phyloP scores from a whole-genome alignment of 2,797 vertebrate genomes.

The Siniperca undulata region DNA sequence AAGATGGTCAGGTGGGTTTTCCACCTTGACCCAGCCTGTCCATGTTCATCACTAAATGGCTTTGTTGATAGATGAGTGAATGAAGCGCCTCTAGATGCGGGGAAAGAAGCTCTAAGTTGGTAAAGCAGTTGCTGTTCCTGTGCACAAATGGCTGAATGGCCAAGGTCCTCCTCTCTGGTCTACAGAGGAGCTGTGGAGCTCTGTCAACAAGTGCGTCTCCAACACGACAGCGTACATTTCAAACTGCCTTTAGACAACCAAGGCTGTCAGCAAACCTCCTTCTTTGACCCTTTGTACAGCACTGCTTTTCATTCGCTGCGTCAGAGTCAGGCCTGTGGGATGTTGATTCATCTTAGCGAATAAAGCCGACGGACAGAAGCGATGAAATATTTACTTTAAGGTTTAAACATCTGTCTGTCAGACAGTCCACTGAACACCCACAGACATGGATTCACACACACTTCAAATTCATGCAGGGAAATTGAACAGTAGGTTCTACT shows the following conservation, averaged over 20 bases:
- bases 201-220: constrained; percentile 37
- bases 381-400: constrained; percentile 47
- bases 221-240: constrained; percentile 27
- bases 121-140: constrained; percentile 55
- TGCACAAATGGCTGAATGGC: constrained; percentile 46
- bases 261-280: constrained; percentile 54
- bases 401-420: constrained; percentile 40
- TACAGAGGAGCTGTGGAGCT: constrained; percentile 30
- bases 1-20: constrained; percentile 56
- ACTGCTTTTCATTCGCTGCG: constrained; percentile 55
- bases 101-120: constrained; percentile 45
- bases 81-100: constrained; percentile 45
- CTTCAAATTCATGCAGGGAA: neutral
- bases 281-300: constrained; percentile 63
- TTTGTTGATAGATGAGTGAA: constrained; percentile 43
- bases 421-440: constrained; percentile 19
- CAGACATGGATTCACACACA: neutral
- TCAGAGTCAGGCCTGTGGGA: constrained; percentile 47
- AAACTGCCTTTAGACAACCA: constrained; percentile 59
- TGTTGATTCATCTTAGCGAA: constrained; percentile 67
- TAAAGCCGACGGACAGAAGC: constrained; percentile 50
- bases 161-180: constrained; percentile 61
- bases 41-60: constrained; percentile 46
- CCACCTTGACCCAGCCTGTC: constrained; percentile 65
- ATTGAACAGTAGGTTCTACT: neutral